phyloP scores from a whole-genome alignment of 1,140 invertebrate genomes.

The Aphelenchoides besseyi region DNA sequence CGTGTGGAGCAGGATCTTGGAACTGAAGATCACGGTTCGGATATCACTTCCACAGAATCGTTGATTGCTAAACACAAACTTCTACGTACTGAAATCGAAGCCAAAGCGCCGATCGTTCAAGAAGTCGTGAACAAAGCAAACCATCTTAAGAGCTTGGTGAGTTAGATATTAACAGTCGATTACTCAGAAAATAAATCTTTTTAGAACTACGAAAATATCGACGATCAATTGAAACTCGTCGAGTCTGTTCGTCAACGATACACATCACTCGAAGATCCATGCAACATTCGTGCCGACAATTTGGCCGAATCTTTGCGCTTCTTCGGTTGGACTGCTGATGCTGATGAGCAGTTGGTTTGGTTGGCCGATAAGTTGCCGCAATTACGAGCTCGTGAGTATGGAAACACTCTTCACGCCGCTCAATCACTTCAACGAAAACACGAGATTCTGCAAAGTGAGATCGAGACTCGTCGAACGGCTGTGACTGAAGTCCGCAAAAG shows the following conservation, averaged over 20 bases:
- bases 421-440: conserved; percentile 97
- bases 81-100: conserved; percentile 48
- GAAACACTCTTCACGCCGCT: conserved; percentile 90
- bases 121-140: conserved; percentile 48
- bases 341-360: conserved; percentile 97
- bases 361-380: conserved; percentile 92
- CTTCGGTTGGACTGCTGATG: conserved; percentile 78
- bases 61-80: conserved; percentile 70
- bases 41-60: conserved; percentile 77
- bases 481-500: conserved; percentile 64
- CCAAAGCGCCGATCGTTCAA: conserved; percentile 36
- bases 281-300: conserved; percentile 82
- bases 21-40: conserved; percentile 76
- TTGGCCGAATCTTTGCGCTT: conserved; percentile 79
- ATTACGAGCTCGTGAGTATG: conserved; percentile 77
- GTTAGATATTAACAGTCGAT: conserved; percentile 11
- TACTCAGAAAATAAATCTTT: conserved; percentile 61
- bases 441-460: conserved; percentile 76
- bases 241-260: conserved; percentile 67
- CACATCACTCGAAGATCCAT: conserved; percentile 78
- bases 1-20: conserved; percentile 78
- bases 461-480: conserved; percentile 69
- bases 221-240: conserved; percentile 74
- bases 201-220: conserved; percentile 69
- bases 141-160: conserved; percentile 31